Base-by-base conservation (phyloP, 2,113 vertebrate genomes). In the Labeo rohita region DNA sequence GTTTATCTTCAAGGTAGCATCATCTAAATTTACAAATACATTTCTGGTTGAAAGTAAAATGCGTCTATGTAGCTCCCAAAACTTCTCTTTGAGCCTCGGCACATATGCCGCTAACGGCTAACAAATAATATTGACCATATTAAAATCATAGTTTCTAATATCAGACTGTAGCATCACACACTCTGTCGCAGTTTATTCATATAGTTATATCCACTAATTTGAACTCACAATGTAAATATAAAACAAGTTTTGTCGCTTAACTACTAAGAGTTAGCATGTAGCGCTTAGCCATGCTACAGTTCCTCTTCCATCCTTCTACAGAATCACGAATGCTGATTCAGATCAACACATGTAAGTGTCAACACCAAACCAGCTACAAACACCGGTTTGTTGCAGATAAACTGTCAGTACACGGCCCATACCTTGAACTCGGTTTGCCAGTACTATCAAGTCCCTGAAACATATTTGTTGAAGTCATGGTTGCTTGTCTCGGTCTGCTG, bases 351-450 rank as follows among this genome's bases (percentile, higher is more conserved):
- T 65, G 23, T 18, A 21, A 36, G 3, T 5, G 28, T 21, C 16
- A 80, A 68, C 61, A 50, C 0, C 3, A 28, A 10, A 65, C 43
- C 15, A 11, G 8, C 78, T 11, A 65, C 15, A 56, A 73, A 56
- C 50, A 16, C 28, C 10, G 49, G 16, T 3, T 61, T 74, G 6
- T 2, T 61, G 43, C 21, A 83, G 18, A 49, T 28, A 66, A 61
- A 87, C n/a, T 16, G 7, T 43, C 85, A 2, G 11, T 8, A 15
- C 45, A 52, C 21, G 4, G 16, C 3, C n/a, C 74, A 91, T 86
- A 98, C 97, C 98, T 97, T 75, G 97, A 97, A 78, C 95, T 96
- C 0, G 95, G 89, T 88, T 96, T 97, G 1, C 89, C 50, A 5
- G 90, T 92, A 3, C 54, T 75, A 3, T 96, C 96, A 21, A 96